Evolutionary conservation across 2,888 invertebrate genomes (phyloP), one percentile per base, ranked within the genome.

Genomic region (Tanaodytes sp.): DNA sequence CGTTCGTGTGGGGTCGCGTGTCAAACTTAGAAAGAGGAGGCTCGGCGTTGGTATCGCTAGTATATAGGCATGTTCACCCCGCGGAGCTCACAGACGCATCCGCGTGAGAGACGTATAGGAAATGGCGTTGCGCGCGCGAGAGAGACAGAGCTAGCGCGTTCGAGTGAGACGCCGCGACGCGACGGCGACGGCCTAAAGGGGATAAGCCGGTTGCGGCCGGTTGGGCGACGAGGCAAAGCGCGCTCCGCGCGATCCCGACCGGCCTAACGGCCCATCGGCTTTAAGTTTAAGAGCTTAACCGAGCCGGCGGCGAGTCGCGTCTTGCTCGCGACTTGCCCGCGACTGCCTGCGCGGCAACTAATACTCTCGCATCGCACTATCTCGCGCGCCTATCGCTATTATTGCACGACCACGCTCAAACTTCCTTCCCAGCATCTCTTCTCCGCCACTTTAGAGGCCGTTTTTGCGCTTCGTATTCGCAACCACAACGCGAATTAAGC

Each of bases 181-280:
- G 40, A 42, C 36, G n/a, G n/a, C n/a, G n/a, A 23, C 19, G 54
- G 36, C 49, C 51, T 62, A 62, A 55, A 61, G 67, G 55, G 61
- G 61, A 67, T 54, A 48, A 46, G 8, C n/a, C n/a, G n/a, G n/a
- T n/a, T n/a, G n/a, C n/a, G n/a, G 46, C 27, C 52, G 39, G 36
- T 54, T 36, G 33, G 23, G 23, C 39, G 12, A 15, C 15, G 43
- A 31, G 12, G 49, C 30, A 39, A 16, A 36, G 46, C 40, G 52
- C 39, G 37, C 6, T 46, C n/a, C 16, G 18, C 18, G 27, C 37
- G 23, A 23, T 4, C 23, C 5, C 23, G 23, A 8, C 23, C 23
- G 23, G 23, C 23, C 23, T 23, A 77, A 71, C 70, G 71, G 63
- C 74, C 71, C 71, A 75, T 77, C 77, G 51, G 74, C 77, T 77